These are phyloP conservation scores for Hypomecis punctinalis DNA, from an alignment of 2,888 invertebrate genomes.

Conservation along the genomic window DNA sequence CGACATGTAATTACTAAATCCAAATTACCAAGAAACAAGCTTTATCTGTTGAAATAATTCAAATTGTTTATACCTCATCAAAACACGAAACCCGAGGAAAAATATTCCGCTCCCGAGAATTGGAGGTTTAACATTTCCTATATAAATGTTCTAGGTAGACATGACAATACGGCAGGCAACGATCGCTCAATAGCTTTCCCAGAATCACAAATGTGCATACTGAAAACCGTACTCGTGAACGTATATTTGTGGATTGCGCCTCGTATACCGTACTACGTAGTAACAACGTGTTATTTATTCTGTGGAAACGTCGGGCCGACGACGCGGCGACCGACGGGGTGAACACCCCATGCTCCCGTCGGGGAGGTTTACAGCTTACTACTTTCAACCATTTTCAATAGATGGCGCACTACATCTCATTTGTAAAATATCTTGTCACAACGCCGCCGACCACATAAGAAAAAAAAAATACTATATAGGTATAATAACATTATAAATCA, in stretches of 20 bases:
- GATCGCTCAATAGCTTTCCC: conserved; percentile 34
- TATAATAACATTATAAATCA: too few relatives aligned
- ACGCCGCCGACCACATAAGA: conserved; percentile 53
- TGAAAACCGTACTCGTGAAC: conserved; percentile 37
- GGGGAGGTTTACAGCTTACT: conserved; percentile 25
- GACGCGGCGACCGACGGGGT: conserved; percentile 34
- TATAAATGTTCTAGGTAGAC: conserved; percentile 26
- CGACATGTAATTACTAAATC: too few relatives aligned
- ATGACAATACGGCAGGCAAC: conserved; percentile 34
- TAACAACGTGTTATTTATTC: conserved; percentile 30
- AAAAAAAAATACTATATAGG: conserved; percentile 36
- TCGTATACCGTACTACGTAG: conserved; percentile 63
- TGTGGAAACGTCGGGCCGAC: not conserved
- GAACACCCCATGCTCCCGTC: conserved; percentile 1
- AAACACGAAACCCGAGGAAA: not conserved
- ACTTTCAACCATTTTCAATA: conserved; percentile 60
- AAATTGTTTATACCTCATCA: not conserved
- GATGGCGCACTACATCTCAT: conserved; percentile 75
- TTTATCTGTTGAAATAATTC: not conserved
- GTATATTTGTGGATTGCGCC: conserved; percentile 45
- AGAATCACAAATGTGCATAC: conserved; percentile 42
- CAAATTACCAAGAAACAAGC: not conserved
- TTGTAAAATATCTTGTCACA: conserved; percentile 55
- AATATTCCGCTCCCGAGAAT: not conserved
- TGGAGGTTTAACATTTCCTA: conserved; percentile 11